Conservation (phyloP, 2,888 invertebrate genomes). For the Pachydiplax longipennis region DNA sequence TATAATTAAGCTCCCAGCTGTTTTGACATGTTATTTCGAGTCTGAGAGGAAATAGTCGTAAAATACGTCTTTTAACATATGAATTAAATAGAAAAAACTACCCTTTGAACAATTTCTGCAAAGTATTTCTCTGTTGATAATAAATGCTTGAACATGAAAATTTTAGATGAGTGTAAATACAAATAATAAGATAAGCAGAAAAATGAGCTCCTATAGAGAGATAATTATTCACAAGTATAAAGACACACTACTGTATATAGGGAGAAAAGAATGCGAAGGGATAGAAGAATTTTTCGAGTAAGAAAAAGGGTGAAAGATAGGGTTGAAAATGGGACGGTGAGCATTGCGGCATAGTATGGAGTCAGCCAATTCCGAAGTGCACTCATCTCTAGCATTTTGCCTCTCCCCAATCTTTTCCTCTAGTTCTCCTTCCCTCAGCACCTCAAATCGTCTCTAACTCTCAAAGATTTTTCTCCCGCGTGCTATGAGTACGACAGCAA, state of each 20-base stretch:
- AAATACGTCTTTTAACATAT: neutral
- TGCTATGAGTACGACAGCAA: neutral
- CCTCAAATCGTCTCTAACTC: neutral
- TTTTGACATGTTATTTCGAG: neutral
- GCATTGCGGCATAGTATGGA: neutral
- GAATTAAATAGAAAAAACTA: neutral
- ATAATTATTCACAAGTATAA: no score
- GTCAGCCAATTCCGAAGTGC: neutral
- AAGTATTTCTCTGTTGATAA: no score
- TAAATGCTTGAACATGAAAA: no score
- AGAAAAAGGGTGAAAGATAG: no score
- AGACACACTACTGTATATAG: no score
- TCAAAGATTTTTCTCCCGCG: neutral
- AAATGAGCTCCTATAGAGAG: no score
- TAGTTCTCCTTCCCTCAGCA: neutral
- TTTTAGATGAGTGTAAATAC: no score
- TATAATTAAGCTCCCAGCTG: no score
- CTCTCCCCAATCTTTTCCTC: neutral
- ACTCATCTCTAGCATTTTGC: neutral
- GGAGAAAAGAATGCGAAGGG: no score
- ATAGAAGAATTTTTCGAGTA: no score
- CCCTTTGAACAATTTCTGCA: neutral
- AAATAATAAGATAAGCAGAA: no score
- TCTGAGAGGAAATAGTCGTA: neutral
- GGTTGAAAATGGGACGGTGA: no score